Base-by-base conservation (phyloP, 1,140 invertebrate genomes). In the Sipha flava region DNA sequence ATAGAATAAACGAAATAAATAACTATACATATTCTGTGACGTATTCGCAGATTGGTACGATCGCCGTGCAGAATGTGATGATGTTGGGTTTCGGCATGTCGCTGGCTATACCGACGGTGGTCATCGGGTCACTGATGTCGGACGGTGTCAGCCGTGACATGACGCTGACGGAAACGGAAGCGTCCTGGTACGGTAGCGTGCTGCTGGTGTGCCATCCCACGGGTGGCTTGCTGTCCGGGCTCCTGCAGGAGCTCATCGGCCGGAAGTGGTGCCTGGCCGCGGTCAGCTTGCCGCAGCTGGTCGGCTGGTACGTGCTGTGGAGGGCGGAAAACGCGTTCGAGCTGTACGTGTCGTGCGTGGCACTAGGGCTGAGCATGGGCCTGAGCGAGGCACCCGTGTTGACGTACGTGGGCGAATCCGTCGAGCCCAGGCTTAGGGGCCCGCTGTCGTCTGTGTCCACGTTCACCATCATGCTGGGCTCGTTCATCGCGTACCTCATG, bases 341-440 rank as follows among this genome's bases (percentile, higher is more conserved):
- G 16, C 81, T 83, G n/a, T 83, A 82, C 64, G n/a, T 80, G 9
- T 79, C 82, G 5, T 68, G 79, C 21, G 75, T 81, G 31, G 57
- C 81, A 16, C 77, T 82, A 14, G 83, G 83, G 1, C 57, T 84
- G 7, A 87, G 88, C 34, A 86, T 87, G 37, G 88, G 88, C 0
- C 85, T 89, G 16, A 88, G 88, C 86, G 84, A 84, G 62, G 88
- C 88, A 5, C 88, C 88, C 3, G 87, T 88, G 31, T 85, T 87
- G 66, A 86, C 87, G 4, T 89, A 89, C 80, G 85, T 89, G 6
- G 87, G 87, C 5, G 88, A 89, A 84, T 86, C 88, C 10, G 86
- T 86, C 85, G 88, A 86, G 84, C 84, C 82, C 54, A 47, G 75
- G 43, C 80, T 83, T 1, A 47, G 83, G 26, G 83, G 83, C 2